Conservation (phyloP, 2,113 vertebrate species). For the Malurus cyaneus region DNA sequence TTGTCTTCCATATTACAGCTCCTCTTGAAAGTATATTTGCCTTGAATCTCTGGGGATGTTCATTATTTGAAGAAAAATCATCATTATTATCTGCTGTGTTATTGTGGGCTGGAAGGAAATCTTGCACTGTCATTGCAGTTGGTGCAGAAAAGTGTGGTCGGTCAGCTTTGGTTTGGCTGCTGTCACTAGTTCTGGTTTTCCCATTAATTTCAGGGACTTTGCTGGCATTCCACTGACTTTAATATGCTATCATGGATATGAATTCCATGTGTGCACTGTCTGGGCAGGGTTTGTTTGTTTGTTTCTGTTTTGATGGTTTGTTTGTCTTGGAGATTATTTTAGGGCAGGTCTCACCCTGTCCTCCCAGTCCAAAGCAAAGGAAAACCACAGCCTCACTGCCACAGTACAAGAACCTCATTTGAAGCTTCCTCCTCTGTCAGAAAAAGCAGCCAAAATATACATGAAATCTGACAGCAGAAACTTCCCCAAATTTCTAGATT, state of each 20-base stretch:
- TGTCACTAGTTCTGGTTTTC: neutral
- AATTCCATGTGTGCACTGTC: neutral
- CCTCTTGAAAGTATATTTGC: neutral
- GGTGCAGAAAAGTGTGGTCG: neutral
- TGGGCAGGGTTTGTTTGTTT: neutral
- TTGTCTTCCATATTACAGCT: neutral
- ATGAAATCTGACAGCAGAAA: neutral
- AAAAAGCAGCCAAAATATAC: neutral
- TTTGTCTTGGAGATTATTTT: slow-evolving; percentile 26
- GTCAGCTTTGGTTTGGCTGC: neutral
- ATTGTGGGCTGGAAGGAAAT: neutral
- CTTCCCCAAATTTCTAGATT: neutral
- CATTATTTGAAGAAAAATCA: neutral
- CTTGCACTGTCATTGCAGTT: neutral
- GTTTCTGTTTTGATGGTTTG: slow-evolving; percentile 4
- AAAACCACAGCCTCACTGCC: neutral
- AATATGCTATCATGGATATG: neutral
- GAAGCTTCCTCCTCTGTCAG: neutral
- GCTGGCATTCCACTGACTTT: neutral
- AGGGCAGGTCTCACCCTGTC: neutral
- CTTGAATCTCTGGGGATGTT: neutral
- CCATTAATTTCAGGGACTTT: neutral
- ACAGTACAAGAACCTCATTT: neutral
- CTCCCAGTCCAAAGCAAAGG: neutral
- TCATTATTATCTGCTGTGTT: neutral